Base-by-base conservation (phyloP, 1,140 invertebrate species). In the Schlechtendalia chinensis region DNA sequence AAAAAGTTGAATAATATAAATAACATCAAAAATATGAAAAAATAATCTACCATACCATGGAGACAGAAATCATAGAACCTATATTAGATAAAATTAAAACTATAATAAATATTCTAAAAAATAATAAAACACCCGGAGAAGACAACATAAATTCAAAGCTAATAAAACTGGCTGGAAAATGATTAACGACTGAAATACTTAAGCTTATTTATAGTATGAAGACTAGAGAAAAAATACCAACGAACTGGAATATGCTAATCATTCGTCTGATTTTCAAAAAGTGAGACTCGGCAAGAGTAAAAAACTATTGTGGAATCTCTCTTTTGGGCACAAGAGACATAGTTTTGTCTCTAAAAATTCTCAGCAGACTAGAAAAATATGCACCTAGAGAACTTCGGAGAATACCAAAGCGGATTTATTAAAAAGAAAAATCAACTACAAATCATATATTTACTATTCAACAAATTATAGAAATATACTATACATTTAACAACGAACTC, bases 341-440 rank as follows among this genome's bases (percentile, higher is more conserved):
- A n/a, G 16, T 59, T 59, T 3, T 59, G 58, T 59, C 58, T 59
- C 10, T 59, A n/a, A 59, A 3, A 59, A 59, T 59, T 12, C 58
- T 59, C 58, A 59, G 14, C 58, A 59, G 58, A 22, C n/a, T 59
- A 22, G 58, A n/a, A 59, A 59, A 59, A 59, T 59, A 59, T 59
- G 24, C 19, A 59, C 19, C 58, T 59, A n/a, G 58, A 59, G 19
- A 59, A 24, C 24, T 24, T 59, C 14, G 58, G 19, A 17, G 58
- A 59, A 59, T 59, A 59, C 58, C 58, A 59, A 59, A 59, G n/a
- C n/a, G 58, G 16, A 22, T 22, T 59, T 59, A 59, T 59, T n/a
- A n/a, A 59, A 59, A n/a, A 59, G 5, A n/a, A 17, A 59, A 59
- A 59, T 59, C 58, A 59, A 59, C 19, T 59, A 22, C 58, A 59